Evolutionary conservation across 2,113 vertebrate genomes (phyloP).

Genomic region (Platysternon megacephalum): DNA sequence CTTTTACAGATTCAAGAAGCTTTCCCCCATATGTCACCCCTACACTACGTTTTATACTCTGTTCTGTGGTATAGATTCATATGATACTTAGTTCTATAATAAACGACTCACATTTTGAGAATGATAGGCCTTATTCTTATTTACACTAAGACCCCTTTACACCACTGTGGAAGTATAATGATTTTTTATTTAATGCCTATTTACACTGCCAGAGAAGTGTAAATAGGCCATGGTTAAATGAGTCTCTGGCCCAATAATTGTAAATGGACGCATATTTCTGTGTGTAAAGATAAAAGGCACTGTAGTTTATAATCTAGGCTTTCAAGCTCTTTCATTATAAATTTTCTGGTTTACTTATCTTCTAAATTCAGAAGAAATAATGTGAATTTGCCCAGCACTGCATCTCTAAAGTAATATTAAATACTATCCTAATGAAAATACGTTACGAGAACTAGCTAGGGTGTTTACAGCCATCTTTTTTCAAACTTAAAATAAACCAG

Average conservation of each 20-base stretch:
- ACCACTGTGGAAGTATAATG: neutral
- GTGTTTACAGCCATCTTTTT: neutral
- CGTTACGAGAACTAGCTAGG: neutral
- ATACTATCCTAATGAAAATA: neutral
- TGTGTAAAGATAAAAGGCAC: neutral
- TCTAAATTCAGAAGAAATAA: neutral
- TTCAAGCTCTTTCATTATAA: neutral
- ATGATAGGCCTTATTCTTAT: neutral
- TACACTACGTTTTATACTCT: neutral
- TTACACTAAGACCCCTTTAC: neutral
- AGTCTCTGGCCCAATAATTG: neutral
- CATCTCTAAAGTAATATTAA: neutral
- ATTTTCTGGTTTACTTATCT: neutral
- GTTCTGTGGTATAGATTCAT: neutral
- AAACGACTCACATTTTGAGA: neutral
- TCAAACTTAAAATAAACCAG: neutral
- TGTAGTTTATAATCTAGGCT: neutral
- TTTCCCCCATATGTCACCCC: neutral
- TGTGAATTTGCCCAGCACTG: neutral
- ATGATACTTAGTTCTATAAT: neutral
- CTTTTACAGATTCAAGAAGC: neutral
- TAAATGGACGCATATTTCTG: neutral
- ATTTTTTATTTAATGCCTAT: neutral
- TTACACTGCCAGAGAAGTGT: accelerated
- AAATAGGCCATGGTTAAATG: neutral